Evolutionary conservation across 2,113 vertebrate species (phyloP).

Genomic region (Electrona antarctica): DNA sequence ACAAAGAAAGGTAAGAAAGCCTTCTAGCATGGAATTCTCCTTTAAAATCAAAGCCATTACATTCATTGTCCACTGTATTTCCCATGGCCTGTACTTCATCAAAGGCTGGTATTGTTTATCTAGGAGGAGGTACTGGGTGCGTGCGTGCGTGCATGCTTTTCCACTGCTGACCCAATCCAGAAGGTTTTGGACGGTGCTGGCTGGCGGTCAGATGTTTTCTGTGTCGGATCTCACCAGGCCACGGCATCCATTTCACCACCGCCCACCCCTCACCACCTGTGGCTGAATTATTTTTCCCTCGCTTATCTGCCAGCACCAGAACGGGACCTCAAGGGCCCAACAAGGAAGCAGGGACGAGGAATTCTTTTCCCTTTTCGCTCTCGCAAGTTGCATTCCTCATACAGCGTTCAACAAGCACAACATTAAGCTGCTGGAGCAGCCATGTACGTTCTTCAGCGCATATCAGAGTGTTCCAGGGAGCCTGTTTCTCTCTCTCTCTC

Average conservation of each 20-base stretch:
- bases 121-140: too few species aligned
- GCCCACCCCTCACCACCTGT: conserved; percentile 32
- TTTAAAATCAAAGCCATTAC: too few species aligned
- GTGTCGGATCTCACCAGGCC: conserved; percentile 18
- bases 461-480: conserved; percentile 67
- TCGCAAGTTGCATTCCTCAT: too few species aligned
- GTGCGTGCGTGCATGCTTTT: background rate
- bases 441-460: conserved; percentile 62
- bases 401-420: conserved; percentile 51
- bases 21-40: too few species aligned
- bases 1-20: too few species aligned
- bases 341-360: conserved; percentile 28
- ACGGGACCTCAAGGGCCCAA: conserved; percentile 49
- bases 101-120: too few species aligned
- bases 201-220: conserved; percentile 20
- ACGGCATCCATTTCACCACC: conserved; percentile 52
- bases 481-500: conserved; percentile 14
- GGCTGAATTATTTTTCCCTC: conserved; percentile 57
- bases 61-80: too few species aligned
- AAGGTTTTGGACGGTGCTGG: conserved; percentile 38
- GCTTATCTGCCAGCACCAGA: conserved; percentile 73
- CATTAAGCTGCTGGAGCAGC: conserved; percentile 53
- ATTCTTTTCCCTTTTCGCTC: conserved; percentile 34
- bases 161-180: background rate
- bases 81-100: too few species aligned